These are phyloP conservation scores for Tupiocoris notatus DNA, from an alignment of 2,888 invertebrate genomes.

Conservation along the genomic window DNA sequence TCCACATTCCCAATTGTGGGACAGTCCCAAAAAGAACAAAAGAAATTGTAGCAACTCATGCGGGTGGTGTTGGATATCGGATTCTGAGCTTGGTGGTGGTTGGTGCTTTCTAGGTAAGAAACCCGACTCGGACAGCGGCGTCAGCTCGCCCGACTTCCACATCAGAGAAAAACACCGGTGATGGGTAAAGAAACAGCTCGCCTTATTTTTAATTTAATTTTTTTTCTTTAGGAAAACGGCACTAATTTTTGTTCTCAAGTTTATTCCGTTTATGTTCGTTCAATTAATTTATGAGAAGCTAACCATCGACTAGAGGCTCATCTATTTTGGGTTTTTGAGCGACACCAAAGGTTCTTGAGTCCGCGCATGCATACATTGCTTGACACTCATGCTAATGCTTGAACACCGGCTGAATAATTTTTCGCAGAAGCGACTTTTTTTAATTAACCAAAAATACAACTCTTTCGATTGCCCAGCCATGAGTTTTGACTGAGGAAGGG, in stretches of 20 bases:
- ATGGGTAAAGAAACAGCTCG: constrained; percentile 33
- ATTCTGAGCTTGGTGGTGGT: constrained; percentile 46
- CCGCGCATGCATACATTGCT: too few relatives aligned
- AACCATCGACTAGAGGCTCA: too few relatives aligned
- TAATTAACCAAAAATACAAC: too few relatives aligned
- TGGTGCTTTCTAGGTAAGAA: constrained; percentile 47
- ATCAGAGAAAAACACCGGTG: constrained; percentile 49
- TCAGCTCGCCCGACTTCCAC: constrained; percentile 47
- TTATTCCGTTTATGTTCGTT: neutral
- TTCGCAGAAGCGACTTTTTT: too few relatives aligned
- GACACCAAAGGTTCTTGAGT: too few relatives aligned
- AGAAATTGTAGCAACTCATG: neutral
- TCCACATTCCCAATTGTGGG: neutral
- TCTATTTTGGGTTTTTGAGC: too few relatives aligned
- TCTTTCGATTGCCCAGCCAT: too few relatives aligned
- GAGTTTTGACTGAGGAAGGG: too few relatives aligned
- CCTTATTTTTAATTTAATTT: neutral
- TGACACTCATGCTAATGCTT: too few relatives aligned
- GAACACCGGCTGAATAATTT: too few relatives aligned
- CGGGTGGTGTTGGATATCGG: constrained; percentile 12
- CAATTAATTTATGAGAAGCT: constrained; percentile 9
- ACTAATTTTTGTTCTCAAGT: constrained; percentile 1
- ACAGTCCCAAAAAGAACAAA: neutral
- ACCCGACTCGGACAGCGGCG: constrained; percentile 44
- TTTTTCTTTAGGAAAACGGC: neutral